Evolutionary conservation across 1,140 invertebrate genomes (phyloP).

Genomic region (Campodea augens): DNA sequence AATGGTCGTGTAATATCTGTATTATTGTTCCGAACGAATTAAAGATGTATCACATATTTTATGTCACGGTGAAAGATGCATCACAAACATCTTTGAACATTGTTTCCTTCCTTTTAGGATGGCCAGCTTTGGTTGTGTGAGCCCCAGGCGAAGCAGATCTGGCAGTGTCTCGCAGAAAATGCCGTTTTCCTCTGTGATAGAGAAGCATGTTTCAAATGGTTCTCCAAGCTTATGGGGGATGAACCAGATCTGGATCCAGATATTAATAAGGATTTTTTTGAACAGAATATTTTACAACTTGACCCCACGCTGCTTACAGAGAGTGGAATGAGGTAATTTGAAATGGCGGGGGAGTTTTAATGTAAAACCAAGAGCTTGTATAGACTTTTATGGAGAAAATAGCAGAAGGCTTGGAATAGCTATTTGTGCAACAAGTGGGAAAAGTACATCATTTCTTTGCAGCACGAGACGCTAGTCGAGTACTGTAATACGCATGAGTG

Average conservation of each 20-base stretch:
- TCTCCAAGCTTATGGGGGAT: slow-evolving; percentile 95
- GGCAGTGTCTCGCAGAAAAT: slow-evolving; percentile 85
- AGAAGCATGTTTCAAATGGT: slow-evolving; percentile 96
- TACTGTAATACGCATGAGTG: too few species aligned
- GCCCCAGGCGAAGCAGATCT: slow-evolving; percentile 91
- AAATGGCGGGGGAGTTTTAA: too few species aligned
- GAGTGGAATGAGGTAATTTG: slow-evolving; percentile 83
- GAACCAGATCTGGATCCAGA: slow-evolving; percentile 92
- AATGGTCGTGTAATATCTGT: too few species aligned
- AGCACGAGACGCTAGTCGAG: too few species aligned
- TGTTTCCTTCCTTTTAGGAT: slow-evolving; percentile 42
- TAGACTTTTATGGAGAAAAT: too few species aligned
- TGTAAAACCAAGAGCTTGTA: too few species aligned
- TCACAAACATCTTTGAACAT: slow-evolving; percentile 6
- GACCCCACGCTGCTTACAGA: slow-evolving; percentile 82
- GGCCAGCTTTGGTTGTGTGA: slow-evolving; percentile 89
- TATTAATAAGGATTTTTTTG: slow-evolving; percentile 91
- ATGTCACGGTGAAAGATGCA: too few species aligned
- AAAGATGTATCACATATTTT: too few species aligned
- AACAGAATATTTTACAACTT: slow-evolving; percentile 81
- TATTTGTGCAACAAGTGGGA: too few species aligned
- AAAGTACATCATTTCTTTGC: too few species aligned
- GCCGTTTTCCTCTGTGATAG: slow-evolving; percentile 79
- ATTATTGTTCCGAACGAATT: too few species aligned
- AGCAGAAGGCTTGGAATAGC: too few species aligned